These are phyloP conservation scores for Corynorhinus townsendii DNA, from an alignment of 2,113 vertebrate species.

Conservation along the genomic window DNA sequence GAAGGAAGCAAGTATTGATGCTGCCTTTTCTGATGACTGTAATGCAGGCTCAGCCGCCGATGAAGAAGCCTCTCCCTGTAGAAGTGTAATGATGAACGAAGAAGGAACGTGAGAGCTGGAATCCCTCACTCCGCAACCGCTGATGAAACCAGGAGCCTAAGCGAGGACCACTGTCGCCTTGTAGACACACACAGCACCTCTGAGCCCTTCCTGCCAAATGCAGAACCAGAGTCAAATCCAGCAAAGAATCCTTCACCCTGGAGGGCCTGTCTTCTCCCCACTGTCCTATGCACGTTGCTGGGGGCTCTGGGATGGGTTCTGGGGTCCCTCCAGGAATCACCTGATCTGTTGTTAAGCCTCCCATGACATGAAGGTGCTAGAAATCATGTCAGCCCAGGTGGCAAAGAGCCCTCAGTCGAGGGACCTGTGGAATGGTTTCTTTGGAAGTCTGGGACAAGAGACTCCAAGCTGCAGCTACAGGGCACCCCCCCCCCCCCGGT, in stretches of 20 bases:
- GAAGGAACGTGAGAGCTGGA: background rate
- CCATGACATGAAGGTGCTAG: background rate
- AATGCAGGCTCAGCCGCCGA: background rate
- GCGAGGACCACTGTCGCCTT: too few species aligned
- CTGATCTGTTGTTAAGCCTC: background rate
- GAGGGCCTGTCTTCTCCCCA: background rate
- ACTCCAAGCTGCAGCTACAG: background rate
- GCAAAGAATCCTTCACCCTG: background rate
- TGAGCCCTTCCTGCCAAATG: background rate
- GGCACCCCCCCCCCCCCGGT: too few species aligned
- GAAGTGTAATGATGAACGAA: background rate
- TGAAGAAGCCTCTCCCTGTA: background rate
- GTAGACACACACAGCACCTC: too few species aligned
- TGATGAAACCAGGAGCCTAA: background rate
- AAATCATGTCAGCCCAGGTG: background rate
- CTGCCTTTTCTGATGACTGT: background rate
- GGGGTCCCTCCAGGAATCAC: background rate
- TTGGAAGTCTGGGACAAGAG: background rate
- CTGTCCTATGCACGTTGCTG: background rate
- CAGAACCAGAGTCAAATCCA: background rate
- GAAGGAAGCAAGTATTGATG: background rate
- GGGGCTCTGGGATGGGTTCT: background rate
- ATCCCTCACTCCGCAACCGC: background rate
- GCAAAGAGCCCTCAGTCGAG: background rate
- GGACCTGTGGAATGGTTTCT: too few species aligned